Evolutionary conservation across 2,888 invertebrate genomes (phyloP), one percentile per base, ranked within the genome.

Genomic region (Yponomeuta malinellus): DNA sequence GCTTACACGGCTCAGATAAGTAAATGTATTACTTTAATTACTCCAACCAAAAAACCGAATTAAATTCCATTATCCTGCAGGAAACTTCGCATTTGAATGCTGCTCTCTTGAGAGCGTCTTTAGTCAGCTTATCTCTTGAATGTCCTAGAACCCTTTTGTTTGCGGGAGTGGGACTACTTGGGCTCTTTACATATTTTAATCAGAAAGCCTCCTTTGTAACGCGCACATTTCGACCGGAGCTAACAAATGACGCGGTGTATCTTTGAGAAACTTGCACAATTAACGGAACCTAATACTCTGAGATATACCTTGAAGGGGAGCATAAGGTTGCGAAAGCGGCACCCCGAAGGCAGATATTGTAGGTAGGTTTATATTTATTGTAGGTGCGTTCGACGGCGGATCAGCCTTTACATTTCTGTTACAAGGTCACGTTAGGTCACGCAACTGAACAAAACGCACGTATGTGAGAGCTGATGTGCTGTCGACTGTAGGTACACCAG

Each of bases 1-100:
- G 87, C 84, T 86, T 85, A 83, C 79, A 79, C 78, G 78, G 77
- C 77, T 76, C 77, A 86, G 90, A 90, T 89, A 89, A 86, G 82
- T 80, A 82, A 86, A 88, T 87, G 83, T 89, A 89, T 89, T 85
- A 80, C 85, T 77, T 76, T 83, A 83, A 83, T 86, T 85, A 83
- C 77, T 76, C 31, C 74, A 76, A 75, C 76, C 79, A 83, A 87
- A 89, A 86, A 52, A n/a, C 52, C 52, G 83, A 86, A 86, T 77
- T 79, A 78, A 79, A 80, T 83, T 82, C 84, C 79, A 77, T 77
- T 79, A 80, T 64, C 37, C 67, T n/a, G n/a, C 67, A 67, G 33
- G 65, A 31, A 67, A 37, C 67, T 37, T 43, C 15, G 33, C 67
- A 37, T n/a, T 33, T 37, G 37, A 37, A 67, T n/a, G 15, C 67